Base-by-base conservation (phyloP, 2,797 vertebrate species). In the Sebastes hopkinsi region DNA sequence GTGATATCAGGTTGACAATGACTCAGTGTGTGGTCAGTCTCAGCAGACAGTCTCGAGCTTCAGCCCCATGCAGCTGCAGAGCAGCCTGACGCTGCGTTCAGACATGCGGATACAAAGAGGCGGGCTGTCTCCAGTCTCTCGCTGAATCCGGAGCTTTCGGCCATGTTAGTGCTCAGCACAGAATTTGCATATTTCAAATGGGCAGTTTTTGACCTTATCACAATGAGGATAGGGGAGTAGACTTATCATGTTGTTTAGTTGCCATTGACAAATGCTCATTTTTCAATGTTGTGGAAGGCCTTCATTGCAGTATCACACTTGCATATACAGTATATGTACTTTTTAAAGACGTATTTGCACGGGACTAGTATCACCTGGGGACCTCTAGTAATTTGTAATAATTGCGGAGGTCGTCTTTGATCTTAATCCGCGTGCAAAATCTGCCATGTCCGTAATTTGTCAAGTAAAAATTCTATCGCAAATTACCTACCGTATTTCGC, bases 1-100 rank as follows among this genome's bases (percentile, higher is more conserved):
- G 34, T 76, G 71, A 86, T 79, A 76, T 73, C 6, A 32, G 68
- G 25, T 8, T 29, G 66, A 86, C 87, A 89, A 50, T 65, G 87
- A 72, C 22, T 84, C 76, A 86, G 82, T 91, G 80, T 91, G 56
- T 80, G 65, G 27, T 84, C 66, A 23, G 50, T 68, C 70, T 75
- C 58, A 2, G 8, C 55, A 82, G 50, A 77, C 69, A 60, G 67
- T 68, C 34, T 65, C 0, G 23, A 67, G 75, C 67, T 64, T 80
- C 56, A 82, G 64, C 29, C 14, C 18, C 75, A 8, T 84, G 85
- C 88, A 87, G 87, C 81, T 88, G 86, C 79, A 83, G 67, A 68
- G 80, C 42, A 46, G 75, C 50, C 66, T 71, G 71, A 60, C 5
- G 50, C 75, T 69, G 75, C 6, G 20, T 79, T 65, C 69, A 84